phyloP scores from a whole-genome alignment of 1,140 invertebrate genomes.

The Aphaenogaster ashmeadi region DNA sequence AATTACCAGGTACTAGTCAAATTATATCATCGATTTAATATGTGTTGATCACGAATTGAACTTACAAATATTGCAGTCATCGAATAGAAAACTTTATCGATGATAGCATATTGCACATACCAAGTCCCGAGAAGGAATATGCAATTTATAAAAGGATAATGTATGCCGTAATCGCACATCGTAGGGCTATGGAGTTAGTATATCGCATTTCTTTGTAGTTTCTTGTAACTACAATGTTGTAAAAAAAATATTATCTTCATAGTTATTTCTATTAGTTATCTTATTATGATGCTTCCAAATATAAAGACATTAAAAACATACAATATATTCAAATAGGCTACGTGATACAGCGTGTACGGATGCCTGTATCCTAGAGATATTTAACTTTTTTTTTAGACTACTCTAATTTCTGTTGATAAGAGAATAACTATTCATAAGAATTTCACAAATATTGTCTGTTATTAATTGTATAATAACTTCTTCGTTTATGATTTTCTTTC shows the following conservation, averaged over 20 bases:
- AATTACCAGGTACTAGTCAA: conserved; percentile 18
- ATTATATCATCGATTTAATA: background rate
- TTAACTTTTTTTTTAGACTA: background rate
- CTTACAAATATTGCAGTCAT: conserved; percentile 15
- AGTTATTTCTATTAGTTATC: background rate
- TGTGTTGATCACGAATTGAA: background rate
- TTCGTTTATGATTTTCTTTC: background rate
- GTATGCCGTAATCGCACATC: background rate
- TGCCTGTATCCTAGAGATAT: background rate
- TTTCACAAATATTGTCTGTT: background rate
- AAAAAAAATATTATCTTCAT: background rate
- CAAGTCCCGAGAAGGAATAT: background rate
- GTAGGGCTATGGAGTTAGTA: conserved; percentile 4
- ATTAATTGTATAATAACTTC: background rate
- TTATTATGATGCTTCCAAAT: background rate
- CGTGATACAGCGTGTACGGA: background rate
- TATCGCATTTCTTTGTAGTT: background rate
- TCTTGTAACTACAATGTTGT: no score
- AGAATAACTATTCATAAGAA: background rate
- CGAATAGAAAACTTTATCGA: conserved; percentile 10
- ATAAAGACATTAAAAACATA: background rate
- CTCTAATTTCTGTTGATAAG: background rate
- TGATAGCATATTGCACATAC: background rate
- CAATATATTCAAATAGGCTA: background rate
- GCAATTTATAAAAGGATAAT: background rate